Evolutionary conservation across 2,113 vertebrate genomes (phyloP).

Genomic region (Pogona vitticeps): DNA sequence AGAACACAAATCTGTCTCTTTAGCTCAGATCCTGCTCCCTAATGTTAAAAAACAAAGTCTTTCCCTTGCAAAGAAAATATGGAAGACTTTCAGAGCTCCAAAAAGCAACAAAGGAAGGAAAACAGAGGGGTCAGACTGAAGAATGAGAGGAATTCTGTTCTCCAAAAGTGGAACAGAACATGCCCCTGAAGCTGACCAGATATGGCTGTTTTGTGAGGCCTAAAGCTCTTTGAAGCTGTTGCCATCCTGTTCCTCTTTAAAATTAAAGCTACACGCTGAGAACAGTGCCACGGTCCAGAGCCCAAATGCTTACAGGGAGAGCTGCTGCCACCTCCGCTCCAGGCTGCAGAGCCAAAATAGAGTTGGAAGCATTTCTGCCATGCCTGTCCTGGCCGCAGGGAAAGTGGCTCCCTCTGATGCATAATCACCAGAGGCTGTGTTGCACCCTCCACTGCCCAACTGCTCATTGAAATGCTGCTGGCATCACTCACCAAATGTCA

Average conservation of each 20-base stretch:
- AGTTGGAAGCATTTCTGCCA: accelerated
- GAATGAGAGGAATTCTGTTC: slow-evolving; percentile 13
- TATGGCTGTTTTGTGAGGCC: slow-evolving; percentile 15
- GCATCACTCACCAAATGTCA: slow-evolving; percentile 39
- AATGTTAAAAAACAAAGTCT: slow-evolving; percentile 35
- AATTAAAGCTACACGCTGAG: slow-evolving; percentile 24
- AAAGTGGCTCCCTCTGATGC: neutral
- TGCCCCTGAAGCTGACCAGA: slow-evolving; percentile 11
- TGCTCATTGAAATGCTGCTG: slow-evolving; percentile 17
- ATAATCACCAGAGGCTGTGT: neutral
- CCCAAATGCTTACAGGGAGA: slow-evolving; percentile 10
- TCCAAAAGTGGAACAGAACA: slow-evolving; percentile 8
- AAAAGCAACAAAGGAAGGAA: slow-evolving; percentile 29
- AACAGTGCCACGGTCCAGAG: neutral
- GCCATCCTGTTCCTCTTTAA: slow-evolving; percentile 18
- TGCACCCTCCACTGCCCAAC: slow-evolving; percentile 30
- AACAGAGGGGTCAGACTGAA: slow-evolving; percentile 32
- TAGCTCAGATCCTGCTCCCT: slow-evolving; percentile 58
- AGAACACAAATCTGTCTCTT: slow-evolving; percentile 36
- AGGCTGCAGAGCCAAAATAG: neutral
- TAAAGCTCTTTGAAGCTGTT: neutral
- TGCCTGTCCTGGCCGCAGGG: neutral
- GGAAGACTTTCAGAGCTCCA: slow-evolving; percentile 45
- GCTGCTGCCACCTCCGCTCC: neutral
- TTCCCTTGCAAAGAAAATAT: slow-evolving; percentile 44